Percentiles rank a stretch among this genome's conserved stretches.
These are phyloP conservation scores for Papilio gigon DNA, from an alignment of 2,888 invertebrate species.

Conservation along the genomic window DNA sequence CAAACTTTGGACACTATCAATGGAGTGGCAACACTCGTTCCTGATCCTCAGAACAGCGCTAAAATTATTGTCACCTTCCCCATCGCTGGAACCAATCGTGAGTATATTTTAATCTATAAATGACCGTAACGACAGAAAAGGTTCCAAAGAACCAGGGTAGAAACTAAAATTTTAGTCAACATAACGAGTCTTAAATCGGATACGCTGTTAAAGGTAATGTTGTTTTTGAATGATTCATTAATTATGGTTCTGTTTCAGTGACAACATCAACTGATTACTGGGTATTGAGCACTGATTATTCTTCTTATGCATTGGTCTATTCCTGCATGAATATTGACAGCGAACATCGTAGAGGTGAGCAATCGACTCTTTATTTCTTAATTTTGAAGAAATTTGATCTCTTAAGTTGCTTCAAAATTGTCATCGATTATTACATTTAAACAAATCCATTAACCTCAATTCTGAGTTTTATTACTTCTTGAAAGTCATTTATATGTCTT, in stretches of 20 bases:
- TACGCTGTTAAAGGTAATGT: too few relatives aligned
- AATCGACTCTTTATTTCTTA: conserved; percentile 38
- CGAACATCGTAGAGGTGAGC: conserved; percentile 61
- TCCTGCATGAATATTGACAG: conserved; percentile 80
- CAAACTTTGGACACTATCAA: conserved; percentile 56
- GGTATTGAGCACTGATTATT: conserved; percentile 85
- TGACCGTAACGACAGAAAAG: neutral
- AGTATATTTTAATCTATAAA: conserved; percentile 46
- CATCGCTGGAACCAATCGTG: conserved; percentile 73
- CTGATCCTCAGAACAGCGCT: conserved; percentile 78
- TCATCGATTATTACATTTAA: too few relatives aligned
- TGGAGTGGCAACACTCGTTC: conserved; percentile 66
- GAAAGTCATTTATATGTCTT: too few relatives aligned
- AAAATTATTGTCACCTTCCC: conserved; percentile 83
- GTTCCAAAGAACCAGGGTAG: too few relatives aligned
- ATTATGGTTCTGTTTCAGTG: conserved; percentile 49
- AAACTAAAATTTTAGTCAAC: too few relatives aligned
- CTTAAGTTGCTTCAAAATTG: too few relatives aligned
- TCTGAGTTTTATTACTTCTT: too few relatives aligned
- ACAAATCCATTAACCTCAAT: too few relatives aligned
- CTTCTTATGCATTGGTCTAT: conserved; percentile 84
- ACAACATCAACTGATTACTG: conserved; percentile 71
- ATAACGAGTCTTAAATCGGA: too few relatives aligned
- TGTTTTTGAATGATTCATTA: too few relatives aligned
- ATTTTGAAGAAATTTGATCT: neutral